These are phyloP conservation scores for Corvus moneduloides DNA, from an alignment of 2,113 vertebrate species.

Conservation along the genomic window DNA sequence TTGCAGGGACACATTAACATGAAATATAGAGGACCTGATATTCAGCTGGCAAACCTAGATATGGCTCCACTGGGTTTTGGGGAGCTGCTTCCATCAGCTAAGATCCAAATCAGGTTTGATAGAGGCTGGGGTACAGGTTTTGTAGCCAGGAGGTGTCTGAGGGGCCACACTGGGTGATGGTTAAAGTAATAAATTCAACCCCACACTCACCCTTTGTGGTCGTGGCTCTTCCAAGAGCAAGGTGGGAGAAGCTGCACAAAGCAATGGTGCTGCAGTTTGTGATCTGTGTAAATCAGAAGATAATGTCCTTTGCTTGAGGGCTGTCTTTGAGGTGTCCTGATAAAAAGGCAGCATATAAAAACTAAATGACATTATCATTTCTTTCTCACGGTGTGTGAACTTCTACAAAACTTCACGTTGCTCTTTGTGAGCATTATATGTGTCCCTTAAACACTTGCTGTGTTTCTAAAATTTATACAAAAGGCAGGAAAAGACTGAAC, in stretches of 20 bases:
- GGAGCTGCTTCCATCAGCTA: neutral
- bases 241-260: neutral
- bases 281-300: neutral
- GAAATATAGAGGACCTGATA: neutral
- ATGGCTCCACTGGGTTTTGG: neutral
- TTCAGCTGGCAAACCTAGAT: neutral
- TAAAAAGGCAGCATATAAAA: neutral
- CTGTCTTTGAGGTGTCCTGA: neutral
- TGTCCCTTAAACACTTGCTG: neutral
- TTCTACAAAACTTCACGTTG: neutral
- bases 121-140: neutral
- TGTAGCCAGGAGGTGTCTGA: neutral
- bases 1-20: neutral
- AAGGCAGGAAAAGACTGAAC: neutral
- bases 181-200: neutral
- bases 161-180: rapidly evolving
- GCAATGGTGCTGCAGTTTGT: neutral
- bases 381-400: rapidly evolving
- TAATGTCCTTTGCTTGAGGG: neutral
- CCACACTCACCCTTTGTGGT: neutral
- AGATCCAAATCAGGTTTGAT: neutral
- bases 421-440: neutral
- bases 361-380: neutral
- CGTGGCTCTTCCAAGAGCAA: neutral
- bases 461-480: neutral